Percentiles rank a stretch among this genome's conserved stretches.
phyloP scores from a whole-genome alignment of 2,888 invertebrate species.

The Napeogenes inachia region DNA sequence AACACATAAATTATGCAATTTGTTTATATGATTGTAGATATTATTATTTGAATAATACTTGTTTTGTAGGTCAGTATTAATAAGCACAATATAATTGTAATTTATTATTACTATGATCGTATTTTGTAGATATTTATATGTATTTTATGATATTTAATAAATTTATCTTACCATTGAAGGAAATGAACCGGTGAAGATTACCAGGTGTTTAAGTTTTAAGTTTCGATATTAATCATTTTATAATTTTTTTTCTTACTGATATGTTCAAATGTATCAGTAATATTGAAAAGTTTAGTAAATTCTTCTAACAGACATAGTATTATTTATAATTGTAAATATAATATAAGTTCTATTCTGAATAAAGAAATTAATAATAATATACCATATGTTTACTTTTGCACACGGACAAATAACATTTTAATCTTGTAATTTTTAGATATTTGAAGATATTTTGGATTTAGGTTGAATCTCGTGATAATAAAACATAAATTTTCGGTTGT shows the following conservation, averaged over 20 bases:
- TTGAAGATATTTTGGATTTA: no score
- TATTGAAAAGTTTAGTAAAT: background rate
- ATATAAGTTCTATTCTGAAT: conserved; percentile 20
- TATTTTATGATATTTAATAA: conserved; percentile 5
- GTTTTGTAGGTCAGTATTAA: conserved; percentile 6
- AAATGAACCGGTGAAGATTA: no score
- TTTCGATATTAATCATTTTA: no score
- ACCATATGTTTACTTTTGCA: background rate
- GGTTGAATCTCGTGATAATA: no score
- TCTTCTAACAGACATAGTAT: background rate
- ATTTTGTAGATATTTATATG: conserved; percentile 7
- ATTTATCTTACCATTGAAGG: background rate
- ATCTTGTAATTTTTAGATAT: no score
- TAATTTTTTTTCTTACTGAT: background rate
- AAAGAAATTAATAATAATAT: conserved; percentile 12
- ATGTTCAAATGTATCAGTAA: conserved; percentile 10
- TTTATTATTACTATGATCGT: background rate
- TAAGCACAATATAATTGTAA: background rate
- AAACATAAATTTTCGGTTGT: no score
- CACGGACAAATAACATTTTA: no score
- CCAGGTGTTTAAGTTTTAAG: no score
- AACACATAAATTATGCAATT: conserved; percentile 1
- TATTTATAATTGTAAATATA: conserved; percentile 27
- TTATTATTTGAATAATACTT: conserved; percentile 1
- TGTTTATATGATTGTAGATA: conserved; percentile 11